A percentile compares a stretch with the other conserved stretches of the same genome.
Conservation (phyloP, 2,888 invertebrate species). For the Acleris laterana region DNA sequence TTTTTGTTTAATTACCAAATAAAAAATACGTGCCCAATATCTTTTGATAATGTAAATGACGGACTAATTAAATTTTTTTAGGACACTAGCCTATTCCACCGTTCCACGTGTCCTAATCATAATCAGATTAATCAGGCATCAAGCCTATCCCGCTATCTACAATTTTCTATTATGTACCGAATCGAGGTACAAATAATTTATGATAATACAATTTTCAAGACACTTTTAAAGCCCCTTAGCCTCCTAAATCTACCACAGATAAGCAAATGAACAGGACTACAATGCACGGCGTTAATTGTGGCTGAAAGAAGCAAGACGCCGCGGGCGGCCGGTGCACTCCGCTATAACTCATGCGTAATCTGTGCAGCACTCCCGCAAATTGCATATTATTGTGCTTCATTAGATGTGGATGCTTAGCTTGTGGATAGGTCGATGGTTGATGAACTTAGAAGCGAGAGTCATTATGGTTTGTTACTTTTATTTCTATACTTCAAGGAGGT, state of each 20-base stretch:
- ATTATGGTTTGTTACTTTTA: no score
- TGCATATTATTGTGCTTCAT: constrained; percentile 34
- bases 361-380: constrained; percentile 31
- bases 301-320: constrained; percentile 42
- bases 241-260: constrained; percentile 31
- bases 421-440: constrained; percentile 2
- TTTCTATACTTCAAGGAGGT: no score
- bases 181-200: background rate
- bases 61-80: no score
- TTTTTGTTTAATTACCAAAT: no score
- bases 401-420: constrained; percentile 10
- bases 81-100: no score
- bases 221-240: constrained; percentile 4
- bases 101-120: no score
- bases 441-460: no score
- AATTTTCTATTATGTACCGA: no score
- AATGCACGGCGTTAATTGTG: constrained; percentile 42
- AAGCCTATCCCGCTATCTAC: no score
- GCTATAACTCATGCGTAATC: constrained; percentile 44
- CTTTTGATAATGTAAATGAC: no score
- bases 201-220: background rate
- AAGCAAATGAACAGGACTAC: constrained; percentile 34
- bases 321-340: constrained; percentile 33
- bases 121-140: no score
- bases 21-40: no score